Evolutionary conservation across 1,140 invertebrate genomes (phyloP), one percentile per base, ranked within the genome.

Genomic region (Belonocnema kinseyi): DNA sequence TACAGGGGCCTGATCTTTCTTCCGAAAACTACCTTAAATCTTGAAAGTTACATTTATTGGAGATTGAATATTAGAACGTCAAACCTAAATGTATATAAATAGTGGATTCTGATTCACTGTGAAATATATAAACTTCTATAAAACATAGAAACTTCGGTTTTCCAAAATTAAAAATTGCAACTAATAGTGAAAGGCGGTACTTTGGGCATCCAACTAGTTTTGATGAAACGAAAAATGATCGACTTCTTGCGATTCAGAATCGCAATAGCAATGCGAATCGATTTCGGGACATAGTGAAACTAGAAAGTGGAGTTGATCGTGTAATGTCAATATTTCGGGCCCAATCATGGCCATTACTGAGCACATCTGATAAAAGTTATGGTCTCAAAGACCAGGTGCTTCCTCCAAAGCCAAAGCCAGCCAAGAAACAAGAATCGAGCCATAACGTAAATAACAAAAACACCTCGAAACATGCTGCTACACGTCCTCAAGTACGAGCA

Each of bases 311-410:
- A 19, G 17, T 26, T 33, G 13, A 51, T 40, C 72, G 75, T 76
- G 83, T 81, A 71, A 87, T 88, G 87, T 86, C 87, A 85, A 83
- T 88, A 80, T 80, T 85, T 17, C 83, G 87, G 3, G 85, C 86
- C 26, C 80, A 79, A 70, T 88, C 87, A 74, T 88, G 87, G 87
- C 87, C 87, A 73, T 75, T 87, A 19, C 56, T 88, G 73, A 78
- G 82, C 8, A 12, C 81, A 16, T 51, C 61, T 5, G 72, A 58
- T 8, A 75, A 54, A 51, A 50, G 46, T 66, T 70, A 12, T 13
- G 14, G 54, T 26, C 19, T 13, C 12, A 52, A 19, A 26, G 40
- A 66, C 17, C 75, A 53, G 26, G 16, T 19, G 74, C 58, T 40
- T 61, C 50, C 7, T 53, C 52, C 13, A 53, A 53, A 53, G 0